Evolutionary conservation across 2,113 vertebrate species (phyloP).

Genomic region (Bos javanicus): DNA sequence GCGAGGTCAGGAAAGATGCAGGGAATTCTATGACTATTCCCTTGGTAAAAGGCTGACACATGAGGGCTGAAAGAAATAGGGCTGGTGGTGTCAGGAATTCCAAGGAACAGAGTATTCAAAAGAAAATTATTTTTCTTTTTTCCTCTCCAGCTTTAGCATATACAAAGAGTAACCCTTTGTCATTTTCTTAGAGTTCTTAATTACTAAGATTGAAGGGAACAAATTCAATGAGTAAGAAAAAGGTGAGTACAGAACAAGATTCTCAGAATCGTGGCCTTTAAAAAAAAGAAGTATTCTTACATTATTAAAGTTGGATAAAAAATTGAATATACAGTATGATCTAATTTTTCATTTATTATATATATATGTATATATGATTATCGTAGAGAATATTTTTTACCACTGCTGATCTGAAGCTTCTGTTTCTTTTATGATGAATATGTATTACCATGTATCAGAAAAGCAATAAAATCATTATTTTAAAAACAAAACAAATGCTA

Average conservation of each 20-base stretch:
- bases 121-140: neutral
- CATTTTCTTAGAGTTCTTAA: slow-evolving; percentile 28
- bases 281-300: neutral
- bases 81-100: neutral
- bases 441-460: neutral
- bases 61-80: neutral
- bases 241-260: neutral
- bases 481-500: slow-evolving; percentile 38
- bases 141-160: neutral
- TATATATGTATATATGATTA: neutral
- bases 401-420: neutral
- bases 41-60: neutral
- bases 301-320: neutral
- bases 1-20: neutral
- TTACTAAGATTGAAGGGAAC: slow-evolving; percentile 27
- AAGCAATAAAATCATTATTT: slow-evolving; percentile 33
- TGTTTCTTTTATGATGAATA: slow-evolving; percentile 1
- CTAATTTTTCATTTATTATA: neutral
- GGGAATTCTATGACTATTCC: neutral
- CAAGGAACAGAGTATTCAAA: neutral
- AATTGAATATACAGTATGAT: neutral
- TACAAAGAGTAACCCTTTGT: slow-evolving; percentile 27
- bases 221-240: slow-evolving; percentile 11
- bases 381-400: neutral
- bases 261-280: neutral